Evolutionary conservation across 2,797 vertebrate species (phyloP), one percentile per base, ranked within the genome.

Genomic region (Macroramphosus scolopax): DNA sequence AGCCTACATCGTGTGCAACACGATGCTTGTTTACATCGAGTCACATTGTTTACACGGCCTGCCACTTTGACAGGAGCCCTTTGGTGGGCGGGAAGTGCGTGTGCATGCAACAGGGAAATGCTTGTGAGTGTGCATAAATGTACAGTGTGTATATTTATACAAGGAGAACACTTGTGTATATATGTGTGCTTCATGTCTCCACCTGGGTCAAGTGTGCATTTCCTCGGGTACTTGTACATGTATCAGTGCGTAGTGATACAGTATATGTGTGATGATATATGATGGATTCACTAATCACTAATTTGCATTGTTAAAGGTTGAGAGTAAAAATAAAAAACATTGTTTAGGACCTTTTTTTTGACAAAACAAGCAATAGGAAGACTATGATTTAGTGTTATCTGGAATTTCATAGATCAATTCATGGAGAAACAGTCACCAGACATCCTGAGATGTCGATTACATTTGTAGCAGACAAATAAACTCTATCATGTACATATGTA

Each of bases 11-110:
- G n/a, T 44, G 24, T 45, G 54, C 62, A 66, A 72, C 57, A 52
- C 0, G 33, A 42, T 51, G 70, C 61, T 32, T 78, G 81, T 81
- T 82, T 81, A 76, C 73, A 56, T 49, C 61, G 37, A 7, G 31
- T 63, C 38, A 33, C 34, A 44, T 34, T 48, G 75, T 80, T 72
- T 80, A 70, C 42, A 47, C 10, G 43, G 41, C 14, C 65, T 67
- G 68, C 39, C 58, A 62, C 43, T 78, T 44, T 73, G 66, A 65
- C 49, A 52, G 33, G 44, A 58, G 37, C 49, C 56, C 57, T 60
- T 24, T 57, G 56, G 41, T 46, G 56, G 31, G 22, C 44, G 47
- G 4, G 28, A 54, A 43, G 51, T 60, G 36, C 29, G 8, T 15
- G 28, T 14, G 51, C 28, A 8, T 44, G 40, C 40, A n/a, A n/a